phyloP scores from a whole-genome alignment of 2,797 vertebrate genomes.

The Melanotaenia trifasciata region DNA sequence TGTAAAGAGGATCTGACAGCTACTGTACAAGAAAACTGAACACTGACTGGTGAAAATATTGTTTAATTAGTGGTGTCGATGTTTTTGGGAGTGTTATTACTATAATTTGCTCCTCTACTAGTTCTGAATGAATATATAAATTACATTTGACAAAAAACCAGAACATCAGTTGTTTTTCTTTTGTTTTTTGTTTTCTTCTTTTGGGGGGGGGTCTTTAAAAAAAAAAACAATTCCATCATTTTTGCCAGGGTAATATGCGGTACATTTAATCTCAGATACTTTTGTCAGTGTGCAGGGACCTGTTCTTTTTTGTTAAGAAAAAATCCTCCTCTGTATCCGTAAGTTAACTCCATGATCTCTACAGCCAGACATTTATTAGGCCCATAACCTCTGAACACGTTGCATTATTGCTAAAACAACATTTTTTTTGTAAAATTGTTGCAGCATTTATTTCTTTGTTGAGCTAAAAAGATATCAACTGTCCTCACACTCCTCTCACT shows the following conservation, averaged over 20 bases:
- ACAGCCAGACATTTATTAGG: not conserved
- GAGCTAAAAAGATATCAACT: not conserved
- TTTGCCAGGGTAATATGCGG: not conserved
- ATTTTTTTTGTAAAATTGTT: conserved; percentile 35
- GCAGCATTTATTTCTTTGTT: conserved; percentile 19
- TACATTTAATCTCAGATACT: not conserved
- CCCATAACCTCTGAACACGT: conserved; percentile 8
- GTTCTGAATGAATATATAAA: too few relatives aligned
- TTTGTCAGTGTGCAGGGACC: not conserved
- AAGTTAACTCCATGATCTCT: not conserved
- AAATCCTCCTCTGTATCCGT: not conserved
- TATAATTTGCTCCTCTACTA: too few relatives aligned
- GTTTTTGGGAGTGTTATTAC: too few relatives aligned
- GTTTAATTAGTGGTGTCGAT: too few relatives aligned
- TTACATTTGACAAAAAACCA: too few relatives aligned
- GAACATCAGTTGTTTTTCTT: too few relatives aligned
- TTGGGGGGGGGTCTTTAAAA: too few relatives aligned
- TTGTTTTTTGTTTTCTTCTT: too few relatives aligned
- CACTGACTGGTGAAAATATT: too few relatives aligned
- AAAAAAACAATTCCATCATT: not conserved
- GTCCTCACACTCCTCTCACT: not conserved
- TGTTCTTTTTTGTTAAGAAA: not conserved
- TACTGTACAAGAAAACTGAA: too few relatives aligned
- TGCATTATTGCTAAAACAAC: conserved; percentile 20
- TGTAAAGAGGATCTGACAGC: too few relatives aligned